phyloP scores from a whole-genome alignment of 1,140 invertebrate species.

The Zaprionus lachaisei region DNA sequence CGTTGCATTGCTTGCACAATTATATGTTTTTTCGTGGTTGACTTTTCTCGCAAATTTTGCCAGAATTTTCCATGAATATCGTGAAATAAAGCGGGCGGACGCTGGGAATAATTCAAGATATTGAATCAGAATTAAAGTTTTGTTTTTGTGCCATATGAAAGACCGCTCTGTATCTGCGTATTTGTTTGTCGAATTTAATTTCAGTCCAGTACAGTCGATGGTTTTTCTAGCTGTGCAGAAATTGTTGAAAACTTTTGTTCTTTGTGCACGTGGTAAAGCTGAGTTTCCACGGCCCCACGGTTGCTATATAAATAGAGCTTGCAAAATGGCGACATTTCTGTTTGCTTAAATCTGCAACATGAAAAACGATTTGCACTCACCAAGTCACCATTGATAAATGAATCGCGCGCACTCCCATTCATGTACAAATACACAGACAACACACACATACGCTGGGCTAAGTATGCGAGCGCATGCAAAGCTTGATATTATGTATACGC shows the following conservation, averaged over 20 bases:
- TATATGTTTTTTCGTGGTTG: conserved; percentile 10
- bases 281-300: conserved; percentile 6
- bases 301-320: conserved; percentile 29
- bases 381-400: conserved; percentile 70
- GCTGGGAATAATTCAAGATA: conserved; percentile 11
- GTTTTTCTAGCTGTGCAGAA: conserved; percentile 31
- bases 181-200: conserved; percentile 45
- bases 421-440: conserved; percentile 17
- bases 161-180: neutral
- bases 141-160: neutral
- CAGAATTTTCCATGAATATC: conserved; percentile 23
- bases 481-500: conserved; percentile 61
- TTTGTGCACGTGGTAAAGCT: neutral
- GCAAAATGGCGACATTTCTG: conserved; percentile 63
- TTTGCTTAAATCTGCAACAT: conserved; percentile 74
- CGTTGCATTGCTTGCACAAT: conserved; percentile 34
- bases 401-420: conserved; percentile 13
- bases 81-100: conserved; percentile 4
- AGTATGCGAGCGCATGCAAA: conserved; percentile 16
- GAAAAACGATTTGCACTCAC: conserved; percentile 61
- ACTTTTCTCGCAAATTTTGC: conserved; percentile 15
- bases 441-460: neutral
- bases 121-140: neutral
- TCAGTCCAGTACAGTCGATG: conserved; percentile 43
- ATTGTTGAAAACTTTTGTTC: conserved; percentile 23